Percentiles rank a stretch among this genome's conserved stretches.
Evolutionary conservation across 23 tunicate genomes (phyloP).

Genomic region (Oikopleura vanhoeffeni): DNA sequence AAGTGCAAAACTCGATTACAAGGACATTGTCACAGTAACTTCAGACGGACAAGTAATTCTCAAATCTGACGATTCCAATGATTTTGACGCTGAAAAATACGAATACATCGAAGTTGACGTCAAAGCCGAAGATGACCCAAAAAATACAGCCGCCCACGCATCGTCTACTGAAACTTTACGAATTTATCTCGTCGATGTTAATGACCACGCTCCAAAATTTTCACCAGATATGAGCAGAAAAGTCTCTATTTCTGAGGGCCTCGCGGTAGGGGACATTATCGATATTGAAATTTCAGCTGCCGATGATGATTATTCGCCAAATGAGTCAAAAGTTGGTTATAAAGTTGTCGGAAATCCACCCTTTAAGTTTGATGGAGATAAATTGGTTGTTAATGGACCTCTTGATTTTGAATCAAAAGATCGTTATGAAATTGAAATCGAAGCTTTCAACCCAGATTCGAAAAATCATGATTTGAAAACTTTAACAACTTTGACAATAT

Average conservation of each 20-base stretch:
- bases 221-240: neutral
- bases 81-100: neutral
- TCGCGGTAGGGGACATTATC: neutral
- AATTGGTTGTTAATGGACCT: neutral
- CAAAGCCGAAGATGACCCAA: neutral
- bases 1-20: no score
- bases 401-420: neutral
- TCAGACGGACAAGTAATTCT: no score
- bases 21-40: no score
- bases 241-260: neutral
- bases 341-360: neutral
- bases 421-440: neutral
- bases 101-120: neutral
- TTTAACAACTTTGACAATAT: neutral
- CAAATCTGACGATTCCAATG: no score
- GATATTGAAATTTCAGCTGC: neutral
- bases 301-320: neutral
- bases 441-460: neutral
- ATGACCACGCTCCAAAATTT: neutral
- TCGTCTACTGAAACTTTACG: neutral
- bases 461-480: neutral
- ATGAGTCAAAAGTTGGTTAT: neutral
- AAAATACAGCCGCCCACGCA: neutral
- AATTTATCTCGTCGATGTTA: neutral
- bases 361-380: neutral